phyloP scores from a whole-genome alignment of 1,140 invertebrate genomes.

The Heliconius melpomene region DNA sequence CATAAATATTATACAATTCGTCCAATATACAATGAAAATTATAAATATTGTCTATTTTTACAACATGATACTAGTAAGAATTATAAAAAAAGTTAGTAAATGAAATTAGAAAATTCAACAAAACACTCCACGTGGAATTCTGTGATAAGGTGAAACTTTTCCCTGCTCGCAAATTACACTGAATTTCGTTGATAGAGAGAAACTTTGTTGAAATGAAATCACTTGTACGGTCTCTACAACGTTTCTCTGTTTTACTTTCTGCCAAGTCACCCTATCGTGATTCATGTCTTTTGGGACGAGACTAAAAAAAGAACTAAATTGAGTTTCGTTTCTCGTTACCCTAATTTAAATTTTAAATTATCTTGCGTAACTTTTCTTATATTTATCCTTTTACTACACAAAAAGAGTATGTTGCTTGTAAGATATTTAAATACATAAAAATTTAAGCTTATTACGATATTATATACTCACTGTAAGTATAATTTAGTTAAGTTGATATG shows the following conservation, averaged over 20 bases:
- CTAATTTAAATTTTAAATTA: constrained; percentile 49
- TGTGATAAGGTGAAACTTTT: constrained; percentile 77
- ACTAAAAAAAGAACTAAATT: constrained; percentile 52
- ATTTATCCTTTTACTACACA: constrained; percentile 7
- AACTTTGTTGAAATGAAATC: constrained; percentile 77
- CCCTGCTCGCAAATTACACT: constrained; percentile 77
- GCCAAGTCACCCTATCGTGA: constrained; percentile 61
- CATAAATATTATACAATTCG: too few species aligned
- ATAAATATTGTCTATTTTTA: neutral
- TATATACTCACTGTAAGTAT: too few species aligned
- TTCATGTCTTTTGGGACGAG: constrained; percentile 54
- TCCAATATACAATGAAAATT: neutral
- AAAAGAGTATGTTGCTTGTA: neutral
- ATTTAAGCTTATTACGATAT: neutral
- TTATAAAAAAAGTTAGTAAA: constrained; percentile 47
- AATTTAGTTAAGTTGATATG: neutral
- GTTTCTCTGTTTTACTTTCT: constrained; percentile 70
- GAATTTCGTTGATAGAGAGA: constrained; percentile 79
- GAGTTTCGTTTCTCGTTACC: constrained; percentile 49
- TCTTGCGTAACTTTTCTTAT: constrained; percentile 29
- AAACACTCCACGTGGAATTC: constrained; percentile 78
- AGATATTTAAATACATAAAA: neutral
- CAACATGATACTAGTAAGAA: constrained; percentile 33
- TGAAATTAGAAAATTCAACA: constrained; percentile 72
- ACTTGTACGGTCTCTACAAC: constrained; percentile 70